A percentile compares a stretch with the other conserved stretches of the same genome.
Conservation (phyloP, 2,113 vertebrate genomes). For the Xiphophorus hellerii region DNA sequence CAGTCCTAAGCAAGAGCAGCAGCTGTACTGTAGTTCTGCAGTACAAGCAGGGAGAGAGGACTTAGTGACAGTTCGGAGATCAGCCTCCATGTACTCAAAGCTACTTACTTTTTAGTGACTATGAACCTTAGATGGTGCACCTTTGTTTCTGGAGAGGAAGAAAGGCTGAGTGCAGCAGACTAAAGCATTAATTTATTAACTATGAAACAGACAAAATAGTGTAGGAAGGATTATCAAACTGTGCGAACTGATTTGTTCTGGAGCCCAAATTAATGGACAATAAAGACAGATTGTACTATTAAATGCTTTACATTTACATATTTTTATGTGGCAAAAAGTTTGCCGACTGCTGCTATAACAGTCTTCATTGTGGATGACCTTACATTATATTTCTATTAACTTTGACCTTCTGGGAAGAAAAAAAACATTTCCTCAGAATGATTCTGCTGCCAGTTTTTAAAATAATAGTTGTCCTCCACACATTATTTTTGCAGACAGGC, state of each 20-base stretch:
- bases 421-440: too few relatives aligned
- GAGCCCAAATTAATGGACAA: background rate
- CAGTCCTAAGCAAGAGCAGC: constrained; percentile 47
- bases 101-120: constrained; percentile 3
- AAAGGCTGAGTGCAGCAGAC: background rate
- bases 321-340: too few relatives aligned
- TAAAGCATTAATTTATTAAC: background rate
- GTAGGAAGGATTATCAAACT: background rate
- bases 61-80: constrained; percentile 50
- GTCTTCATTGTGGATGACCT: too few relatives aligned
- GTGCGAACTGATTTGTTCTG: background rate
- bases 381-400: too few relatives aligned
- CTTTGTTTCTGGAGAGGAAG: background rate
- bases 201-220: background rate
- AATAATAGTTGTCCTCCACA: too few relatives aligned
- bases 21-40: constrained; percentile 25
- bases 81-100: constrained; percentile 33
- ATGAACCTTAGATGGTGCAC: background rate
- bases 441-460: too few relatives aligned
- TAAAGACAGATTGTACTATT: too few relatives aligned
- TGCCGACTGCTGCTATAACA: too few relatives aligned
- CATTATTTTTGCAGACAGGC: too few relatives aligned
- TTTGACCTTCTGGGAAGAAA: too few relatives aligned
- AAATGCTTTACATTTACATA: too few relatives aligned
- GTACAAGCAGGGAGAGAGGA: constrained; percentile 17